Evolutionary conservation across 2,113 vertebrate species (phyloP), one percentile per base, ranked within the genome.

Genomic region (Gavia stellata): DNA sequence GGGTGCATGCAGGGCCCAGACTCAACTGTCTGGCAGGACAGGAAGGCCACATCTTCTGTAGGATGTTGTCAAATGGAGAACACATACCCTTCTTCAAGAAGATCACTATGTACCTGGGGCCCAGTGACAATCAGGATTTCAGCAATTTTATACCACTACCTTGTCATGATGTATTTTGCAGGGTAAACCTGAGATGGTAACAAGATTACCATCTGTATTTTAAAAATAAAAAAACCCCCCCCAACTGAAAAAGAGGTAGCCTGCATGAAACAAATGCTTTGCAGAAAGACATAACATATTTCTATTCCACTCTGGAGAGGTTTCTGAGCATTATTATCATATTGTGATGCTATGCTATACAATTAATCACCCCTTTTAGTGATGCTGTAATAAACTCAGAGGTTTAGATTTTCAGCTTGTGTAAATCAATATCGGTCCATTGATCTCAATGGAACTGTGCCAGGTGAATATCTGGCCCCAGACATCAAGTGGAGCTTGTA

Each of bases 391-490:
- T 94, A 94, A 92, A 92, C 81, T 82, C 84, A 80, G 33, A 81
- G 49, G 61, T 75, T 92, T 82, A 92, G 21, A 80, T 96, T 96
- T 93, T 94, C 86, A 82, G 40, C 62, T 88, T 63, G 52, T 85
- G 49, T 92, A 94, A 94, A 86, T 96, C 95, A 92, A 59, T 95
- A 92, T 62, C 45, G 53, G 61, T 89, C 45, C 74, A 95, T 68
- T 96, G 68, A 89, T 92, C 94, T 87, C 86, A 79, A 0, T 72
- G 88, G 65, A 96, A 61, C 20, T 21, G 23, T 92, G 77, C 83
- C 91, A 91, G 34, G 47, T 93, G 70, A 90, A 70, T 92, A 89
- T 91, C 80, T 95, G 83, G 68, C 65, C 80, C 36, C 47, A 87
- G 65, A 89, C 70, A 77, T 85, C 73, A 89, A 91, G 36, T 34